Conservation (phyloP, 2,113 vertebrate species). For the Delphinus delphis region DNA sequence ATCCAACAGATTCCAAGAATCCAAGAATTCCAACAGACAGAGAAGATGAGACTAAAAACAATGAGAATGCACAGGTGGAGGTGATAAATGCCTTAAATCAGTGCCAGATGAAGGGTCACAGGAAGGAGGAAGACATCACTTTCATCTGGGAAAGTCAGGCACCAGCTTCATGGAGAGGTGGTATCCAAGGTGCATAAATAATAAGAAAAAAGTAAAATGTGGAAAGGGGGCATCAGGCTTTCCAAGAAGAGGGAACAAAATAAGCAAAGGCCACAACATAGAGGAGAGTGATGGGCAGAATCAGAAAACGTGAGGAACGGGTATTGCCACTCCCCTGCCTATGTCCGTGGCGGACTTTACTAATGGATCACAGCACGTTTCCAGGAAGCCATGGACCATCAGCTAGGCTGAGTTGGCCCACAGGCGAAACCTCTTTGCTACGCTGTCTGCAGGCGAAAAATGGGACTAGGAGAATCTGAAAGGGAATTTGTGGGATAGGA, state of each 20-base stretch:
- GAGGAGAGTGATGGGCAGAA: background rate
- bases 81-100: background rate
- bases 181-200: background rate
- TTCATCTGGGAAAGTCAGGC: background rate
- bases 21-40: too few relatives aligned
- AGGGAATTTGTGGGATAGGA: background rate
- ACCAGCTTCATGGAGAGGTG: background rate
- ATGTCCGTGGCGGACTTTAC: background rate
- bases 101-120: fast-evolving
- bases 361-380: background rate
- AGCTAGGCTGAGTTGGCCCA: background rate
- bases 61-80: background rate
- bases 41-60: background rate
- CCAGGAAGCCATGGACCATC: background rate
- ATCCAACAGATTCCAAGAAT: background rate
- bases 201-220: background rate
- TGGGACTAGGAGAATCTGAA: background rate
- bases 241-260: background rate
- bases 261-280: background rate
- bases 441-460: background rate
- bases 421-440: background rate
- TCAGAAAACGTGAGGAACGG: fast-evolving
- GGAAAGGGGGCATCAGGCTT: background rate
- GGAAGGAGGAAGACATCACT: background rate
- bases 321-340: background rate